phyloP scores from a whole-genome alignment of 2,113 vertebrate genomes.

The Tetrao urogallus region DNA sequence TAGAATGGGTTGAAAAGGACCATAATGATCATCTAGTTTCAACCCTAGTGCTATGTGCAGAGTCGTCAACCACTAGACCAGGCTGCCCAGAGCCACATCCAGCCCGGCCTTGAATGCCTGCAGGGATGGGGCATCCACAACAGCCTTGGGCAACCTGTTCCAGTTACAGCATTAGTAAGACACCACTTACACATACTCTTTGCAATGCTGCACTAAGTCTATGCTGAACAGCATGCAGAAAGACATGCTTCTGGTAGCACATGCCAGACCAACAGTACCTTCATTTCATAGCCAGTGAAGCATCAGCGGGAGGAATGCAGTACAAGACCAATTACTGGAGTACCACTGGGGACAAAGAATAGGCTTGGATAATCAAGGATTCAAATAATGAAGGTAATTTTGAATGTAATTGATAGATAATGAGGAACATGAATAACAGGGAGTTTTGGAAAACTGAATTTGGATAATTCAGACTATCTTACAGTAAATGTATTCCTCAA shows the following conservation, averaged over 20 bases:
- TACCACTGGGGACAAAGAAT: constrained; percentile 14
- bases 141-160: no score
- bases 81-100: no score
- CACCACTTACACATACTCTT: background rate
- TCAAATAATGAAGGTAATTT: constrained; percentile 59
- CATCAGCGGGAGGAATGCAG: background rate
- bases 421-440: constrained; percentile 56
- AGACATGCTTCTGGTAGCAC: background rate
- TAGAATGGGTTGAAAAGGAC: no score
- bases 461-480: constrained; percentile 3
- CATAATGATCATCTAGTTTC: no score
- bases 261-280: background rate
- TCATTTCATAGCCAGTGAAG: background rate
- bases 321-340: constrained; percentile 51
- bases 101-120: no score
- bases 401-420: constrained; percentile 57
- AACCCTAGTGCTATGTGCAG: no score
- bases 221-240: background rate
- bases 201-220: background rate
- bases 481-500: background rate
- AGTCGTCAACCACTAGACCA: no score
- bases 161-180: no score
- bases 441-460: constrained; percentile 31
- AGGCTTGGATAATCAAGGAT: constrained; percentile 41
- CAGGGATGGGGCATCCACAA: no score